Percentiles rank a stretch among this genome's conserved stretches.
Conservation (phyloP, 2,113 vertebrate species). For the Diphyllodes magnificus region DNA sequence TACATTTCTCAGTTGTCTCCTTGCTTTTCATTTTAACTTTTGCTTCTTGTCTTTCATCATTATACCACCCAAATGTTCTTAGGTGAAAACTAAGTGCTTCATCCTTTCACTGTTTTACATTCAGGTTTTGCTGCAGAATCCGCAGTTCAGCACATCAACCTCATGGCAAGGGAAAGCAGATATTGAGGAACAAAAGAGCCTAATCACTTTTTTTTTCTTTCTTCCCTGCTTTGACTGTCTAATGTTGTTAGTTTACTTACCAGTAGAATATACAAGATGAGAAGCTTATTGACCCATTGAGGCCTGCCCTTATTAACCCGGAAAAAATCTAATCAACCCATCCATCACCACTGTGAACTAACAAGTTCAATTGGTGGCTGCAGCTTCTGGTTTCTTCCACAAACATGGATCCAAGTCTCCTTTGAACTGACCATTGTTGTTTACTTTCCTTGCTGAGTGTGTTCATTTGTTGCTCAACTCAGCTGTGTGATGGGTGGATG, state of each 20-base stretch:
- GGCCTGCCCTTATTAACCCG: conserved; percentile 51
- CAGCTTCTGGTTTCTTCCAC: conserved; percentile 7
- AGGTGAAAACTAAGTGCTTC: neutral
- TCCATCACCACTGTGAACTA: neutral
- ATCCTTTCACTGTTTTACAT: neutral
- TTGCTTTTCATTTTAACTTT: conserved; percentile 43
- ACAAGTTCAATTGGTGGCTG: conserved; percentile 1
- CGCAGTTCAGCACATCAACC: neutral
- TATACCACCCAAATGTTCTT: conserved; percentile 1
- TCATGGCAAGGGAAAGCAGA: neutral
- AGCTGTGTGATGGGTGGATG: neutral
- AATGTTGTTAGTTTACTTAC: conserved; percentile 2
- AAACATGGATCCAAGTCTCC: neutral
- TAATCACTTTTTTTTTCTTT: neutral
- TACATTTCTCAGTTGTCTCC: conserved; percentile 31
- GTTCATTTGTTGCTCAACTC: neutral
- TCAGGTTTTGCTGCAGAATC: neutral
- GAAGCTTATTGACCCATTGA: neutral
- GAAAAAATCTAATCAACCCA: conserved; percentile 22
- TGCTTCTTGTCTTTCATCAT: conserved; percentile 42
- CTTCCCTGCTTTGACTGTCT: neutral
- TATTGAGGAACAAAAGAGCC: neutral
- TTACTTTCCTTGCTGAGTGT: neutral
- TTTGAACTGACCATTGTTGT: neutral
- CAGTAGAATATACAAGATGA: neutral